A percentile compares a stretch with the other conserved stretches of the same genome.
Evolutionary conservation across 1,140 invertebrate genomes (phyloP).

Genomic region (Doryteuthis pealeii): DNA sequence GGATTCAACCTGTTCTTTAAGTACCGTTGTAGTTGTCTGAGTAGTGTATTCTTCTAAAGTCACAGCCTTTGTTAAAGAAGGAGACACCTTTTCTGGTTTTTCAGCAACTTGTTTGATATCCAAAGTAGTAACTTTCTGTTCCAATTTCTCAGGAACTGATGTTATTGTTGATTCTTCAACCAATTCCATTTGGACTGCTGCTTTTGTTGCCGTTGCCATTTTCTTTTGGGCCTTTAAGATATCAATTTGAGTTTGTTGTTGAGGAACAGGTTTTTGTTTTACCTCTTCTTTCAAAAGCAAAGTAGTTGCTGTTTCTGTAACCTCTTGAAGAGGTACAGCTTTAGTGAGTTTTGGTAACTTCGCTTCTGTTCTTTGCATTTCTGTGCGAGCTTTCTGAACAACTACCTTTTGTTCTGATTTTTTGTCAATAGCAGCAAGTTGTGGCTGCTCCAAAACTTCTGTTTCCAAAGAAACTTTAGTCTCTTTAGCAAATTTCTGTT

Average conservation of each 20-base stretch:
- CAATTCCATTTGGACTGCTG: slow-evolving; percentile 26
- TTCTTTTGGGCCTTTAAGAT: slow-evolving; percentile 34
- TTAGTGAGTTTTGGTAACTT: slow-evolving; percentile 6
- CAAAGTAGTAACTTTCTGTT: slow-evolving; percentile 24
- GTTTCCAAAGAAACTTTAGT: slow-evolving; percentile 27
- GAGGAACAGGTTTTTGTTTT: slow-evolving; percentile 19
- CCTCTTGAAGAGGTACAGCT: slow-evolving; percentile 17
- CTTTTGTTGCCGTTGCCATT: slow-evolving; percentile 26
- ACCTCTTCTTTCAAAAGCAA: slow-evolving; percentile 13
- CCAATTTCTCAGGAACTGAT: slow-evolving; percentile 24
- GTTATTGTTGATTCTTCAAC: slow-evolving; percentile 27
- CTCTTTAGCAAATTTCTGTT: slow-evolving; percentile 25
- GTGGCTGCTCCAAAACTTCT: slow-evolving; percentile 21
- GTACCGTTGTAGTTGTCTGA: background rate
- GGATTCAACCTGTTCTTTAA: slow-evolving; percentile 3
- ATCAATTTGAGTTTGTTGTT: too few relatives aligned
- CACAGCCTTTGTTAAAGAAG: slow-evolving; percentile 10
- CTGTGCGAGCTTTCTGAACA: slow-evolving; percentile 13
- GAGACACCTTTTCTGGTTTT: slow-evolving; percentile 25
- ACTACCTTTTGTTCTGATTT: slow-evolving; percentile 14
- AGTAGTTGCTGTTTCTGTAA: slow-evolving; percentile 17
- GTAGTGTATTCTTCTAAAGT: background rate
- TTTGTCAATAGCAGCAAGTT: background rate
- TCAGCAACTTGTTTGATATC: slow-evolving; percentile 29
- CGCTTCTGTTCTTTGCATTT: slow-evolving; percentile 21